phyloP scores from a whole-genome alignment of 1,140 invertebrate species.

The Ctenoplectra terminalis region DNA sequence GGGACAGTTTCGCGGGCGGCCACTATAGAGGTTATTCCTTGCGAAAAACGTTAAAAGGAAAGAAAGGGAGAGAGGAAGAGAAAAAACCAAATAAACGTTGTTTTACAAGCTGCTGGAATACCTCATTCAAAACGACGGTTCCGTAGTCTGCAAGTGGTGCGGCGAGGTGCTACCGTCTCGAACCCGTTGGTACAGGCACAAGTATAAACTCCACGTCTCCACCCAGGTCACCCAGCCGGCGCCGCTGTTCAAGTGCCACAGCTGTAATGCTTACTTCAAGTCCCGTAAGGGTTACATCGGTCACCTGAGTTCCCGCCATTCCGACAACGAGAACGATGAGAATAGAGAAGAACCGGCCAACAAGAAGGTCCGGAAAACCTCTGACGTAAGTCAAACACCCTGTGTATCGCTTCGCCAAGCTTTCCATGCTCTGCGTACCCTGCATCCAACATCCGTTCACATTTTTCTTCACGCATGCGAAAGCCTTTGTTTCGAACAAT shows the following conservation, averaged over 20 bases:
- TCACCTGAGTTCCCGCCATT: slow-evolving; percentile 87
- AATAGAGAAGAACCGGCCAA: slow-evolving; percentile 74
- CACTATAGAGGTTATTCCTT: too few species aligned
- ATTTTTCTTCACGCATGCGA: background rate
- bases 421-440: background rate
- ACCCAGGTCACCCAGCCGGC: slow-evolving; percentile 83
- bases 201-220: slow-evolving; percentile 88
- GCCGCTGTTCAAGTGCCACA: slow-evolving; percentile 89
- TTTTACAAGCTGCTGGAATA: slow-evolving; percentile 88
- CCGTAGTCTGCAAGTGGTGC: slow-evolving; percentile 90
- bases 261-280: slow-evolving; percentile 90
- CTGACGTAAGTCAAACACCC: slow-evolving; percentile 70
- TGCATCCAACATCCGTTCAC: background rate
- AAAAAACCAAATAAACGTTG: slow-evolving; percentile 69
- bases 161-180: slow-evolving; percentile 89
- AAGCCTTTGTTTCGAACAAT: background rate
- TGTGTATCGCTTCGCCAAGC: background rate
- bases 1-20: background rate
- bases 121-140: slow-evolving; percentile 87
- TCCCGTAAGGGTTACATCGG: slow-evolving; percentile 91
- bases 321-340: slow-evolving; percentile 83
- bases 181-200: slow-evolving; percentile 91
- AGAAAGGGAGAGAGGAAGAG: slow-evolving; percentile 44
- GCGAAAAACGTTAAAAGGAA: background rate
- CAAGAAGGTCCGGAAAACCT: slow-evolving; percentile 66